Percentiles rank a stretch among this genome's conserved stretches.
phyloP scores from a whole-genome alignment of 2,888 invertebrate species.

The Cynaeus angustus region DNA sequence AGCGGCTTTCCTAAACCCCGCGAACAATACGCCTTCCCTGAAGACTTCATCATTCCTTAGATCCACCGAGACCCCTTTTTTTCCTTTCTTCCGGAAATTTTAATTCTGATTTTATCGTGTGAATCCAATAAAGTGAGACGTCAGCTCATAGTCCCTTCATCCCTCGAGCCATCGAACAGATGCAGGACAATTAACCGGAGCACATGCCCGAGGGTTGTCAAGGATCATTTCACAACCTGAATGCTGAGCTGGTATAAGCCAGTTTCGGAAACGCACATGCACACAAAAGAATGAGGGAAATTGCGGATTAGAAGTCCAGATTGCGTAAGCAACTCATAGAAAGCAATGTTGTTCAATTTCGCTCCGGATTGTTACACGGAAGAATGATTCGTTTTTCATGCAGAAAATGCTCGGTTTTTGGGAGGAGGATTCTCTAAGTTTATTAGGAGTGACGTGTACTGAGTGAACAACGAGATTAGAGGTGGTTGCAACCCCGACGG shows the following conservation, averaged over 20 bases:
- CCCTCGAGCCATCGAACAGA: conserved; percentile 19
- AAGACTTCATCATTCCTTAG: too few species aligned
- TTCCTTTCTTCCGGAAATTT: conserved; percentile 16
- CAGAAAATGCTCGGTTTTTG: conserved; percentile 34
- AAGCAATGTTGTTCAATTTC: conserved; percentile 38
- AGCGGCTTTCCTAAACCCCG: too few species aligned
- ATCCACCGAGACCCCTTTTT: not conserved
- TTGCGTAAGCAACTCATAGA: conserved; percentile 34
- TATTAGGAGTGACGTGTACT: conserved; percentile 1
- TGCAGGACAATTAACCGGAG: conserved; percentile 40
- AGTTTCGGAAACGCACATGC: conserved; percentile 17
- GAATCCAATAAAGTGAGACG: conserved; percentile 37
- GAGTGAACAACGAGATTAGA: conserved; percentile 14
- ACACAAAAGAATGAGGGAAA: conserved; percentile 34
- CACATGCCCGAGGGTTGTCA: conserved; percentile 39
- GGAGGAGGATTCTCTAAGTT: not conserved
- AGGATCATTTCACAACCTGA: conserved; percentile 48
- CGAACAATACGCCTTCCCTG: too few species aligned
- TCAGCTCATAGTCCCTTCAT: conserved; percentile 13
- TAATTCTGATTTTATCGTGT: conserved; percentile 16
- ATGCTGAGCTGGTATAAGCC: conserved; percentile 26
- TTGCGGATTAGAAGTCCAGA: conserved; percentile 29
- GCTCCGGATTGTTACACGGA: conserved; percentile 46
- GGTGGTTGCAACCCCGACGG: conserved; percentile 15
- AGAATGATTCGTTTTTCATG: conserved; percentile 42